phyloP scores from a whole-genome alignment of 2,888 invertebrate genomes.

The Exephanes ischioxanthus region DNA sequence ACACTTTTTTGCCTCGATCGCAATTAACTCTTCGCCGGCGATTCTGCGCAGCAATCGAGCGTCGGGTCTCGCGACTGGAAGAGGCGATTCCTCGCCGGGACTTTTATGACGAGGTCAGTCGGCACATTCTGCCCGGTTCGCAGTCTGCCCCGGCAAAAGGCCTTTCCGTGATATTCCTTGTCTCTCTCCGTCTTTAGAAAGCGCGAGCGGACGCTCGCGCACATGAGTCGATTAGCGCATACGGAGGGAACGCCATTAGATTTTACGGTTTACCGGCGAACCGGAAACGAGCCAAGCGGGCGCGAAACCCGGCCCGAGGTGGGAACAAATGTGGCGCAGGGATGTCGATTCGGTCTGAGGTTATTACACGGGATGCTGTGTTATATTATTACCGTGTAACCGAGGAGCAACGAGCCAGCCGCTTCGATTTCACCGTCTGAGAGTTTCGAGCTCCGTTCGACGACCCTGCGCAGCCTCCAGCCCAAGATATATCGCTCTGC shows the following conservation, averaged over 20 bases:
- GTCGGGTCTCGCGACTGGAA: neutral
- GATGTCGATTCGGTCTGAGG: neutral
- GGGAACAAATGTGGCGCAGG: conserved; percentile 6
- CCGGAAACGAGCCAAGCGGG: neutral
- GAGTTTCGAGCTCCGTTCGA: conserved; percentile 50
- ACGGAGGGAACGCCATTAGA: conserved; percentile 7
- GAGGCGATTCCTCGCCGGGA: neutral
- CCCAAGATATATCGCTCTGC: neutral
- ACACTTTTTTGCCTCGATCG: neutral
- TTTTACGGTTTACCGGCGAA: conserved; percentile 16
- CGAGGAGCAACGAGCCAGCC: conserved; percentile 24
- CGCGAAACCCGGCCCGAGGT: neutral
- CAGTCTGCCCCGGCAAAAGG: conserved; percentile 3
- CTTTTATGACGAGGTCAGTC: neutral
- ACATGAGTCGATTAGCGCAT: conserved; percentile 6
- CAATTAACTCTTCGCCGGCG: neutral
- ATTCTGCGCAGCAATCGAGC: neutral
- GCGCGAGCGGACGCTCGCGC: conserved; percentile 8
- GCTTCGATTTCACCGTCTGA: conserved; percentile 55
- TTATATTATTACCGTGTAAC: conserved; percentile 19
- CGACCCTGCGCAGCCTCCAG: conserved; percentile 13
- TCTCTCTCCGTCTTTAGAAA: conserved; percentile 42
- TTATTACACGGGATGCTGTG: conserved; percentile 26
- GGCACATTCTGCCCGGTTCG: neutral
- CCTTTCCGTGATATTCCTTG: neutral